Evolutionary conservation across 2,888 invertebrate genomes (phyloP), one percentile per base, ranked within the genome.

Genomic region (Euplexia lucipara): DNA sequence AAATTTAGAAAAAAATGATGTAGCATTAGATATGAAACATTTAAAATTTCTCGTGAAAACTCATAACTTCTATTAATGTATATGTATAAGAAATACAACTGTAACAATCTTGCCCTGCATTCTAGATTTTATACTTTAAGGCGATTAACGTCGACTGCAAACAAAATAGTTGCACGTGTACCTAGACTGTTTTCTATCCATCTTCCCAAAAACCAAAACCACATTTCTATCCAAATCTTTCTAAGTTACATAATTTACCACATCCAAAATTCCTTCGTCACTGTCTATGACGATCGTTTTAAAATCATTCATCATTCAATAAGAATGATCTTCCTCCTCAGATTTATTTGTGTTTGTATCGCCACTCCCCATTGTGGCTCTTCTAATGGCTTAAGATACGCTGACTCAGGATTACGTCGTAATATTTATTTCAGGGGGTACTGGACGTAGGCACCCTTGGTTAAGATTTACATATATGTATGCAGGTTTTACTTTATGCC

Each of bases 301-400:
- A 91, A 92, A 92, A 89, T 89, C 89, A 93, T 94, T 92, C 87
- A 93, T 94, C 93, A 93, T 87, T 79, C 80, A 74, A 81, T 77
- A 63, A 72, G 82, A 73, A 88, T 89, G 89, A 89, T 90, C 86
- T 75, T 87, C 84, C 85, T 83, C 52, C 76, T 79, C 82, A 78
- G 86, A 91, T 91, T 89, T 91, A 91, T 91, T 90, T 90, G 89
- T 90, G 88, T 91, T 86, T 89, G 88, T 89, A 87, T 85, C 86
- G 73, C 80, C 81, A 79, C 78, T 83, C 85, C 86, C 78, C 76
- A 88, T 91, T 92, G 91, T 91, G 84, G 78, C 70, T 72, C 78
- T 83, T 84, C 85, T 91, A 91, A 92, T 91, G 91, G 90, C 78
- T 72, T 62, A 51, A 65, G 83, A 85, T 72, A 66, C 79, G 91